Evolutionary conservation across 1,140 invertebrate genomes (phyloP), one percentile per base, ranked within the genome.

Genomic region (Drosophila athabasca): DNA sequence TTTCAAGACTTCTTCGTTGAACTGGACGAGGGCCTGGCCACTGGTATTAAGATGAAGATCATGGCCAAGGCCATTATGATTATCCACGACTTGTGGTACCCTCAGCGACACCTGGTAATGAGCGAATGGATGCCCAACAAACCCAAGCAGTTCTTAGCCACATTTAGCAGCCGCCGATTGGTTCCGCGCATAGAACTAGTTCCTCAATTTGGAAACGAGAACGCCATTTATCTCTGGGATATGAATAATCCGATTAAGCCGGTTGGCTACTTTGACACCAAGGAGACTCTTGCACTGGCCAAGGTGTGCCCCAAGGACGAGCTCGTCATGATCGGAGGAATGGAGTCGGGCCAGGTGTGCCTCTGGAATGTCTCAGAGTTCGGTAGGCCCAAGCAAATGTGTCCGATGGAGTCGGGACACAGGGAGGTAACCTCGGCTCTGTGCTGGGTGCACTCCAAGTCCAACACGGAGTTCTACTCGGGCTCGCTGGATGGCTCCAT

Each of bases 271-370:
- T 91, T 98, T 50, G 94, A 94, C 74, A 94, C 95, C 1, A 85
- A 93, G 35, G 94, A 94, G 55, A 94, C 95, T 1, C 93, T 97
- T 2, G 94, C 95, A 43, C 95, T 95, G 62, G 92, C 97, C 41
- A 96, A 96, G 73, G 97, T 97, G 82, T 97, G 97, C 82, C 95
- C 96, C 7, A 95, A 96, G 91, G 96, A 98, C 91, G 94, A 94
- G 8, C 95, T 96, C 83, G 93, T 95, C 35, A 91, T 99, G 24
- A 93, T 96, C 11, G 96, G 96, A 65, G 97, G 97, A 13, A 94
- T 97, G 64, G 93, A 94, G 62, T 96, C 96, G 87, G 98, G 97
- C 26, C 96, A 96, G 91, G 95, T 96, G 6, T 94, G 94, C 39
- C 92, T 94, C 57, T 98, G 96, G 95, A 96, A 97, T 77, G 92